Evolutionary conservation across 2,113 vertebrate species (phyloP).

Genomic region (Sander vitreus): DNA sequence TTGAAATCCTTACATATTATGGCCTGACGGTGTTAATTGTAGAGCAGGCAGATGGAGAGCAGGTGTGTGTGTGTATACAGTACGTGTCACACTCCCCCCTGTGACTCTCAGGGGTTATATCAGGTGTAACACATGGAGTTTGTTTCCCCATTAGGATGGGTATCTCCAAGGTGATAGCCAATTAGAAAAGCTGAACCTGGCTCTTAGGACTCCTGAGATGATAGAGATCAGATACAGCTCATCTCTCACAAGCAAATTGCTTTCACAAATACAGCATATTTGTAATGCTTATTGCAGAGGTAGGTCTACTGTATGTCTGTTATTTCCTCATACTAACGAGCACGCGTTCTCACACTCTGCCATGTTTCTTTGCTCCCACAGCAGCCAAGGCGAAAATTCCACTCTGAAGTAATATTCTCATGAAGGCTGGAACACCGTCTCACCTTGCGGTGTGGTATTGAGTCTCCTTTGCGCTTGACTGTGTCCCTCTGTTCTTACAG

Average conservation of each 20-base stretch:
- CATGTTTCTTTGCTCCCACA: constrained; percentile 34
- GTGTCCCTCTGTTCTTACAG: constrained; percentile 74
- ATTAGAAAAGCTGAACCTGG: constrained; percentile 61
- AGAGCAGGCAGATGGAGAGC: constrained; percentile 45
- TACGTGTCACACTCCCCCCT: constrained; percentile 44
- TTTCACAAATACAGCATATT: constrained; percentile 32
- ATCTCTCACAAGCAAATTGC: constrained; percentile 47
- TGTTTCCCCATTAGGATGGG: constrained; percentile 62
- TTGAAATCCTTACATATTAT: constrained; percentile 3
- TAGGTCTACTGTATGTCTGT: constrained; percentile 10
- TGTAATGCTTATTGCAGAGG: constrained; percentile 5
- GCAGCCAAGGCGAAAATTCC: constrained; percentile 37
- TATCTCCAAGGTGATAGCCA: constrained; percentile 67
- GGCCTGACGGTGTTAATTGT: constrained; percentile 28
- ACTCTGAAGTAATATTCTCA: constrained; percentile 61
- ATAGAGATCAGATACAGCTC: constrained; percentile 49
- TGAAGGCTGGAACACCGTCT: constrained; percentile 62
- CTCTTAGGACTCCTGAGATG: constrained; percentile 35
- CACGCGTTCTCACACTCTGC: constrained; percentile 35
- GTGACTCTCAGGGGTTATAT: constrained; percentile 57
- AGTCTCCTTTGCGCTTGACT: constrained; percentile 78
- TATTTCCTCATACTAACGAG: not conserved
- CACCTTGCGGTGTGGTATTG: constrained; percentile 71
- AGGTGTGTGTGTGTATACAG: constrained; percentile 43
- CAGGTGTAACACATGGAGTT: constrained; percentile 63